Base-by-base conservation (phyloP, 2,888 invertebrate species). In the Graphium colonna region DNA sequence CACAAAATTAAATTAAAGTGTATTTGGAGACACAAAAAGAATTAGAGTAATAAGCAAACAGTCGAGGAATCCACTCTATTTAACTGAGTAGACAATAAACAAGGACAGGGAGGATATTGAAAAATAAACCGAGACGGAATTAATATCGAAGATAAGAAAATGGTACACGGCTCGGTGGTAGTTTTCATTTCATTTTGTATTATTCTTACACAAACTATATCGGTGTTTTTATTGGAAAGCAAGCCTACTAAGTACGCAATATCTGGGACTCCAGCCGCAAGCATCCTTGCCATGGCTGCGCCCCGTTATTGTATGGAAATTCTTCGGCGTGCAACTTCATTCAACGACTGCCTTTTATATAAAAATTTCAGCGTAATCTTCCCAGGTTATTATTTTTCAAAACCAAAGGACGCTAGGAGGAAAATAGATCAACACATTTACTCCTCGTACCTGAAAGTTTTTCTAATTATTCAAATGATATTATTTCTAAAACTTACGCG, bases 271-370 rank as follows among this genome's bases (percentile, higher is more conserved):
- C 75, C 71, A 72, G 75, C 75, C 69, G 69, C 71, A 75, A 77
- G 84, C 81, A 79, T 80, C 78, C 75, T 75, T 70, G 73, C 67
- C 64, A 71, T 75, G 68, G 71, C 76, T 69, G 68, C 74, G 75
- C 68, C 68, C 75, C 78, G 82, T 88, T 87, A 88, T 88, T 87
- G 88, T 87, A 89, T 87, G 86, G 86, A 87, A 84, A 88, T 86
- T 81, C 85, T 80, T 82, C 74, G 78, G 76, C 79, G 82, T 87
- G 85, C 88, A 88, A 86, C 82, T 88, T 82, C 86, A 88, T 87
- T 82, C 82, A 79, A 77, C 74, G 76, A 77, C 79, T 79, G 74
- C 44, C 82, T 82, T 84, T 82, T 80, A 81, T 83, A 79, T 83
- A 86, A 82, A 83, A 83, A 79, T 79, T 79, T 73, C 82, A 74